Evolutionary conservation across 2,888 invertebrate genomes (phyloP), one percentile per base, ranked within the genome.

Genomic region (Megaustenia siamemsis): DNA sequence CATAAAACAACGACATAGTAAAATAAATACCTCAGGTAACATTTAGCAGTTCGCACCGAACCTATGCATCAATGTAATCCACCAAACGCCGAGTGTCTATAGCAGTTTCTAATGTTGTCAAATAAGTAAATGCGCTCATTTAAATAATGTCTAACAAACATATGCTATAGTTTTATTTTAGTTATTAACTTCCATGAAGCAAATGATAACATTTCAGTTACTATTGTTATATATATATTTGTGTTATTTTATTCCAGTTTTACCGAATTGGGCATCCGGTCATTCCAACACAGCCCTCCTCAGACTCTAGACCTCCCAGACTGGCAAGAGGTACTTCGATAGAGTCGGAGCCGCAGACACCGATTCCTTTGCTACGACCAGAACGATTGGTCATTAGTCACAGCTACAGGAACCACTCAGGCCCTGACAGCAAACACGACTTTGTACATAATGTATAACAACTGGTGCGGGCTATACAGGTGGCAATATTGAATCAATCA

Each of bases 331-430:
- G 78, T 2, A 78, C 78, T 10, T 83, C 83, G 5, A 66, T 83
- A 10, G 83, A 83, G 68, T 83, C 83, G 0, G 83, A 83, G n/a
- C 83, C 83, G 8, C 83, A 83, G 43, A 83, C 83, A 24, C 83
- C 83, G 1, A 83, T 78, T 15, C 83, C 83, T 0, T 76, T 83
- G 21, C 71, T 83, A 6, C 2, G 83, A 15, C 83, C 83, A 43
- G 78, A 76, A 21, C 71, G 82, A 1, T 32, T 82, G 24, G 40
- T 82, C 56, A 53, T 82, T 32, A 71, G n/a, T 10, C 66, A 82
- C 24, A 35, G 32, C 80, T 80, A 80, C 35, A 80, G 68, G 35
- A 80, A 80, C 21, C 35, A 15, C 56, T 38, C 40, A 8, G 75
- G 45, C 4, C 82, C 56, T 3, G 73, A 32, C 38, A 35, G 45